Conservation (phyloP, 2,113 vertebrate genomes). For the Albula glossodonta region DNA sequence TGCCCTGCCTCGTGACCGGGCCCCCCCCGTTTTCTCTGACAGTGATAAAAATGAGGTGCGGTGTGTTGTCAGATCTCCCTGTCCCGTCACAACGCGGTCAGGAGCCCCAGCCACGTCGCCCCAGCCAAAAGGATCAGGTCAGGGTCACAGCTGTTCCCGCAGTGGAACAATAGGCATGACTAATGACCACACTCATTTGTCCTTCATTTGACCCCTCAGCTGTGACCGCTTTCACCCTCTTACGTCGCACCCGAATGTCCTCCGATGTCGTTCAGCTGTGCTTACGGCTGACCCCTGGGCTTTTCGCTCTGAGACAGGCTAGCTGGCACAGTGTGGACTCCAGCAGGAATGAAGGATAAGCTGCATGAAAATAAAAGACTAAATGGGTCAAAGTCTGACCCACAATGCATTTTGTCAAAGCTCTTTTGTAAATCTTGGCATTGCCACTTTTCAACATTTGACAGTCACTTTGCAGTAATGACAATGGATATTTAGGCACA, state of each 20-base stretch:
- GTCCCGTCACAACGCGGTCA: no score
- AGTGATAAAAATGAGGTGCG: no score
- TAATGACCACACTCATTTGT: background rate
- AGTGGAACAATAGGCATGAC: background rate
- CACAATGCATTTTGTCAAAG: background rate
- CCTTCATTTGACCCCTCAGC: background rate
- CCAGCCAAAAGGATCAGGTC: background rate
- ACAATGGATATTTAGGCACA: background rate
- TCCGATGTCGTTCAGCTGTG: no score
- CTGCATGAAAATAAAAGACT: no score
- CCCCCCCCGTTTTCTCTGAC: no score
- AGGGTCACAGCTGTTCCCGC: background rate
- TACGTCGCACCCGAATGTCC: background rate
- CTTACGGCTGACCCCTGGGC: background rate
- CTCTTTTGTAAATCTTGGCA: background rate
- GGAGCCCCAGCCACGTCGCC: no score
- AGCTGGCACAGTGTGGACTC: background rate
- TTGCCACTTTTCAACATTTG: background rate
- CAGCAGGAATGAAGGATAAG: background rate
- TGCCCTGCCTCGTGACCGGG: no score
- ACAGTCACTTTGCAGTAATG: background rate
- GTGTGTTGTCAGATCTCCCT: no score
- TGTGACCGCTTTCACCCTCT: background rate
- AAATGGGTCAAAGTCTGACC: background rate
- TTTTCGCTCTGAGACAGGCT: background rate